A percentile compares a stretch with the other conserved stretches of the same genome.
phyloP scores from a whole-genome alignment of 2,888 invertebrate species.

The Eilema sororculum region DNA sequence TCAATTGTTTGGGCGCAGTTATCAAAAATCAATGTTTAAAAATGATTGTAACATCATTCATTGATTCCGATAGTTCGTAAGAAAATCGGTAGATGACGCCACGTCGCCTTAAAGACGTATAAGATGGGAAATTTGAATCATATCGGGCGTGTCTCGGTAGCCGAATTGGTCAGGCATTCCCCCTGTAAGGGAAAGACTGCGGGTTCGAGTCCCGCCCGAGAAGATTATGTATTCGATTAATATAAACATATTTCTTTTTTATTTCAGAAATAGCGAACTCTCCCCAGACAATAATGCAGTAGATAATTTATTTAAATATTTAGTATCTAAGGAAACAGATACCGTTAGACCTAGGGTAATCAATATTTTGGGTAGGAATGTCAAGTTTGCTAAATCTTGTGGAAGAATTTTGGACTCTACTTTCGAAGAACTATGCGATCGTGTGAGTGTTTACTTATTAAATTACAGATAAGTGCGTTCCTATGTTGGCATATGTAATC shows the following conservation, averaged over 20 bases:
- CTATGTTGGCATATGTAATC: not conserved
- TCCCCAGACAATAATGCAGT: conserved; percentile 88
- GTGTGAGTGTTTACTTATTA: conserved; percentile 86
- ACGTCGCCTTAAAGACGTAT: too few species aligned
- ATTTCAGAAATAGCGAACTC: conserved; percentile 88
- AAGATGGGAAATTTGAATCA: too few species aligned
- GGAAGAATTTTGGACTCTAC: conserved; percentile 96
- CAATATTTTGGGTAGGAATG: conserved; percentile 95
- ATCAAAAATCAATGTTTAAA: too few species aligned
- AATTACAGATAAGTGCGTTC: not conserved
- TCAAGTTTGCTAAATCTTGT: conserved; percentile 95
- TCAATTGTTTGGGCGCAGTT: too few species aligned
- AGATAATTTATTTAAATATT: conserved; percentile 94
- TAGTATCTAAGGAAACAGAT: conserved; percentile 96
- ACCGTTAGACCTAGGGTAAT: conserved; percentile 94
- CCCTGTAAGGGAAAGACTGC: too few species aligned
- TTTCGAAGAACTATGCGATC: conserved; percentile 96
- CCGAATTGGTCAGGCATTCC: too few species aligned
- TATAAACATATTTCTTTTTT: not conserved
- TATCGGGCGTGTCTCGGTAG: too few species aligned
- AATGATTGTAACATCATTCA: too few species aligned
- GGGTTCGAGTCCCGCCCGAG: too few species aligned
- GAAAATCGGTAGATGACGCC: too few species aligned
- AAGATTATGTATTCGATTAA: too few species aligned
- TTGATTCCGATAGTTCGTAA: too few species aligned